Conservation (phyloP, 2,888 invertebrate genomes). For the Eumacrocentrus americanus region DNA sequence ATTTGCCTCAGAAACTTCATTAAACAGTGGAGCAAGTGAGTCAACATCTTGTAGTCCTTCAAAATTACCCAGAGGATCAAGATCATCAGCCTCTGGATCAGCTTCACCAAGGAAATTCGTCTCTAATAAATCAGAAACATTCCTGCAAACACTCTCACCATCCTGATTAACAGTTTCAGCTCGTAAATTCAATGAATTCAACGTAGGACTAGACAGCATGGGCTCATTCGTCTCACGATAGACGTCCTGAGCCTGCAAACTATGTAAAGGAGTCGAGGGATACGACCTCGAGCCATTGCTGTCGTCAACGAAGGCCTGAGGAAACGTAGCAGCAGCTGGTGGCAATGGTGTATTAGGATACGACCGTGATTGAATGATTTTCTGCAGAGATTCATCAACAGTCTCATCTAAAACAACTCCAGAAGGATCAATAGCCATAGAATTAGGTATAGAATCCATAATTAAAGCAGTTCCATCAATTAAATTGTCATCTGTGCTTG, state of each 20-base stretch:
- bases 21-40: slow-evolving; percentile 57
- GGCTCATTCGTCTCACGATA: slow-evolving; percentile 56
- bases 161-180: slow-evolving; percentile 40
- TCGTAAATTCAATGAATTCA: slow-evolving; percentile 53
- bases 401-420: slow-evolving; percentile 47
- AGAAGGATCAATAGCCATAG: slow-evolving; percentile 41
- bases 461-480: slow-evolving; percentile 38
- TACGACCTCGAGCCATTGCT: slow-evolving; percentile 71
- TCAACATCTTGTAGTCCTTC: slow-evolving; percentile 58
- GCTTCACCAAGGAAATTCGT: slow-evolving; percentile 49
- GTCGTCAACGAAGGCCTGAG: slow-evolving; percentile 50
- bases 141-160: slow-evolving; percentile 49
- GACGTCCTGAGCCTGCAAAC: slow-evolving; percentile 41
- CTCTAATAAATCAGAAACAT: slow-evolving; percentile 55
- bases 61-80: slow-evolving; percentile 55
- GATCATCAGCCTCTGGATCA: slow-evolving; percentile 51
- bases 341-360: slow-evolving; percentile 60
- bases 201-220: slow-evolving; percentile 56
- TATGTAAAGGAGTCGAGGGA: slow-evolving; percentile 74
- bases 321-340: slow-evolving; percentile 35
- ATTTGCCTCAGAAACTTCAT: slow-evolving; percentile 58
- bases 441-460: slow-evolving; percentile 41
- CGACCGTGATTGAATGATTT: slow-evolving; percentile 57
- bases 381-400: slow-evolving; percentile 44
- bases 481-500: slow-evolving; percentile 40